Base-by-base conservation (phyloP, 2,113 vertebrate species). In the Platichthys stellatus region DNA sequence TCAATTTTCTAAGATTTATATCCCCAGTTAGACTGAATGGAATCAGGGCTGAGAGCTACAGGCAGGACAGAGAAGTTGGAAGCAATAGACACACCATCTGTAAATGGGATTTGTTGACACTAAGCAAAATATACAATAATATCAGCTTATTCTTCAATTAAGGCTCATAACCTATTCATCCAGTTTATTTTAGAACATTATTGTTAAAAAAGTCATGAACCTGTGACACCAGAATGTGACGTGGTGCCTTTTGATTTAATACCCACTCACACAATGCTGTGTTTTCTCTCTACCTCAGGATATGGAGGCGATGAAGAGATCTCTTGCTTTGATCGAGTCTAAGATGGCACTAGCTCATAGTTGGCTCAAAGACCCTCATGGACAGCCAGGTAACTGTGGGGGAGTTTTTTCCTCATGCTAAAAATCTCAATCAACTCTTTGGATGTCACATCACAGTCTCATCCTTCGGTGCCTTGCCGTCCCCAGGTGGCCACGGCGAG, bases 271-370 rank as follows among this genome's bases (percentile, higher is more conserved):
- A 72, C 38, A 63, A 26, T 72, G n/a, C 62, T 43, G 49, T 72
- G 85, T 94, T 54, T 92, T 67, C 86, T 90, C 78, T 83, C 2
- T 74, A 43, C 74, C 67, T 76, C 93, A 99, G 97, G 98, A 99
- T 74, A 98, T 97, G 60, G 98, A 99, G 92, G 97, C 97, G 81
- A 96, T 99, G 96, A 99, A 97, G 92, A 96, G 97, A 93, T 96
- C 95, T 7, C 73, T 99, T 90, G 96, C 97, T 83, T 93, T 97
- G 84, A 98, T 99, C 86, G 97, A 98, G 91, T 97, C 97, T 53
- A 99, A 98, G 93, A 94, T 99, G 94, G 96, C 92, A 83, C 97
- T 96, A 77, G 97, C 97, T 76, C 99, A 99, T 94, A 93, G 92
- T 65, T 99, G 97, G 98, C 96, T 99, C 70, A 96, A 95, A 86